Base-by-base conservation (phyloP, 2,113 vertebrate species). In the Chinchilla lanigera region DNA sequence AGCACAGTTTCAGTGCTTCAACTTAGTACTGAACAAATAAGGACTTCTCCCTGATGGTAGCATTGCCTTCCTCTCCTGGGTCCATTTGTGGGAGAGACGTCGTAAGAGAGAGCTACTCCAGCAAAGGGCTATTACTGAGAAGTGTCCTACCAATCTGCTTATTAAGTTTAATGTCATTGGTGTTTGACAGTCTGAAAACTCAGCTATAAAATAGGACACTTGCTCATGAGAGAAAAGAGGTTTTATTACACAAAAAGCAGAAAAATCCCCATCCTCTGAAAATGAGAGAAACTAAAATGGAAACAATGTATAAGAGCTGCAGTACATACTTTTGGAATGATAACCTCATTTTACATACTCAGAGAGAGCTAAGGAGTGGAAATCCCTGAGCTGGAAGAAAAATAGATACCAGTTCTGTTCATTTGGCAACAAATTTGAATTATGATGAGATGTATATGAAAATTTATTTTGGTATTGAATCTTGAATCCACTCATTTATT, bases 191-290 rank as follows among this genome's bases (percentile, higher is more conserved):
- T 20, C 0, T 30, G 86, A 61, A 44, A 50, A 63, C 30, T 93
- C 24, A 86, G 2, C 63, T 97, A 20, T 95, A 80, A 65, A 94
- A 93, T 30, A 93, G 22, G 44, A 86, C 86, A 67, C 26, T 54
- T 91, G 30, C 7, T 52, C 61, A 1, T 41, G 71, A 89, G 13
- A 61, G 17, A 94, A 58, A 71, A 95, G 56, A 91, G 17, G n/a
- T 86, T 93, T 78, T 82, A 86, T 95, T 96, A 8, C 61, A 54
- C 20, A 86, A 44, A 93, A 95, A 92, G 22, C 3, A 90, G 50
- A 97, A 94, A 96, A 97, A 41, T 47, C 5, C 2, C 10, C 2
- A 58, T 7, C 5, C 24, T 44, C 38, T 86, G 30, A 78, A 94
- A 94, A 92, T 35, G 1, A 47, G 5, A 60, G 3, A 84, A 82